A percentile compares a stretch with the other conserved stretches of the same genome.
Evolutionary conservation across 1,140 invertebrate species (phyloP).

Genomic region (Aphelinus atriplicis): DNA sequence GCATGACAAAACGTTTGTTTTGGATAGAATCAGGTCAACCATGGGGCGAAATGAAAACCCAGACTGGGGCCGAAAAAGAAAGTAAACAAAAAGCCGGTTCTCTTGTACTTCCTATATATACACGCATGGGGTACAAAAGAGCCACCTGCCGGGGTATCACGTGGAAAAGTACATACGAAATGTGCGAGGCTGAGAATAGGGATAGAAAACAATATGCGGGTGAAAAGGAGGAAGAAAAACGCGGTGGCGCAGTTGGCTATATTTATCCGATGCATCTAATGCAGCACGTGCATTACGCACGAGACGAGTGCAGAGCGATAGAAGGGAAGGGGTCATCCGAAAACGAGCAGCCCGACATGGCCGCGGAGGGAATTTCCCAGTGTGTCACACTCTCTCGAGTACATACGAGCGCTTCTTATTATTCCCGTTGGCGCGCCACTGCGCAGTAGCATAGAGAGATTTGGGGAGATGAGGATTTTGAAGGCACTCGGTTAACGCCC

Average conservation of each 20-base stretch:
- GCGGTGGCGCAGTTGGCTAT: slow-evolving; percentile 37
- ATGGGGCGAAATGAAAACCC: not conserved
- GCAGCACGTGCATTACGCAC: slow-evolving; percentile 2
- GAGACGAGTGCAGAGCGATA: not conserved
- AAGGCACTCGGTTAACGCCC: slow-evolving; percentile 30
- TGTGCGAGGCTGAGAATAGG: not conserved
- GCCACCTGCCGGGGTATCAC: slow-evolving; percentile 17
- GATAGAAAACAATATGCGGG: not conserved
- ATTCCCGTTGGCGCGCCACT: not conserved
- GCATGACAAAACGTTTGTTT: slow-evolving; percentile 7
- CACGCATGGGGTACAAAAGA: not conserved
- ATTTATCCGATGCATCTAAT: slow-evolving; percentile 51
- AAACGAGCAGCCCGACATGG: slow-evolving; percentile 2
- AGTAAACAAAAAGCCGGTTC: slow-evolving; percentile 31
- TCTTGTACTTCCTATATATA: not conserved
- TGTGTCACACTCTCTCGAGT: slow-evolving; percentile 46
- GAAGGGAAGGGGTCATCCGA: not conserved
- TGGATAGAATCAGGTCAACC: slow-evolving; percentile 6
- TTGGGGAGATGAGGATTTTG: not conserved
- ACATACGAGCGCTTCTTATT: not conserved
- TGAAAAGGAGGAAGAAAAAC: not conserved
- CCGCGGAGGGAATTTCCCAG: slow-evolving; percentile 46
- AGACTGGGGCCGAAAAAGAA: not conserved
- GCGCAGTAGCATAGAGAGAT: not conserved
- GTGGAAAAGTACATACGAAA: not conserved